Evolutionary conservation across 2,888 invertebrate species (phyloP), one percentile per base, ranked within the genome.

Genomic region (Heteromyza rotundicornis): DNA sequence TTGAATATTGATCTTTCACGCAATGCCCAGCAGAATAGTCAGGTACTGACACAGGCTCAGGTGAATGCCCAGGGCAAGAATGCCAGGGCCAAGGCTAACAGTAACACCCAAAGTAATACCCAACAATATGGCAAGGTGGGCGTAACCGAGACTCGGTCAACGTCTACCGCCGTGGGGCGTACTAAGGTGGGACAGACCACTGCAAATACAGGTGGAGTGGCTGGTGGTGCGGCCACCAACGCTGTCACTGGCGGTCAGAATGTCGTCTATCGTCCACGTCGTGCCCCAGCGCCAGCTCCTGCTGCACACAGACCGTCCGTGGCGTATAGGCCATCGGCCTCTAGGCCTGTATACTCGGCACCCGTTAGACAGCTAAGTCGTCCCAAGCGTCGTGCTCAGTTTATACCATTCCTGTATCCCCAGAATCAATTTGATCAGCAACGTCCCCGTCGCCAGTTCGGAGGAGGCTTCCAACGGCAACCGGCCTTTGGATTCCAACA

Each of bases 1-100:
- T 65, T 82, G 17, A 76, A 74, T 27, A 35, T 82, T 16, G 80
- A 79, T 55, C 62, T 82, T 19, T 68, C 75, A 5, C 69, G 65
- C 12, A 74, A 75, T n/a, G 71, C 69, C 19, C 59, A 65, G 36
- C 63, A 64, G 5, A 59, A 65, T 47, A 27, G 57, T 40, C 67
- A 69, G 1, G 57, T 75, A 1, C 44, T 69, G 19, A 58, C 70
- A 1, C 68, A 72, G 58, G 77, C 75, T 0, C 62, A 70, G 60
- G 80, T 75, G 0, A 73, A 76, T 47, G 81, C 81, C 0, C 70
- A 78, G 32, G 82, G 81, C 1, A 63, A 57, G 3, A 77, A 77
- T 1, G 75, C 76, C 0, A 67, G 61, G 1, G 74, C 74, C 0
- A 66, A 67, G 5, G 62, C 81, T 8, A 69, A 75, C 19, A 80